These are phyloP conservation scores for Hyles euphorbiae DNA, from an alignment of 1,140 invertebrate species.

Conservation along the genomic window DNA sequence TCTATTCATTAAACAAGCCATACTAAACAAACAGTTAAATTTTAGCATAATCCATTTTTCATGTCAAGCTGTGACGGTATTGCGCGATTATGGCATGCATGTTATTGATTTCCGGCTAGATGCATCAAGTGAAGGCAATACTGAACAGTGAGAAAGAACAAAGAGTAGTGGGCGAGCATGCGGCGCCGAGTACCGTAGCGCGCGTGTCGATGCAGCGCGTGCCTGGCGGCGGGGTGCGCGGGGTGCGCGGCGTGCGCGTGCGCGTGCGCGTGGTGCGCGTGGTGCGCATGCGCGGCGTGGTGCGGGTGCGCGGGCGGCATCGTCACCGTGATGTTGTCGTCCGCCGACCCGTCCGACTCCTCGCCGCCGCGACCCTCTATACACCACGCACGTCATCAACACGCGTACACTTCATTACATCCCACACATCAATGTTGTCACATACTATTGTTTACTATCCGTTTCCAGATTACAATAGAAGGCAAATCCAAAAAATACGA, in stretches of 20 bases:
- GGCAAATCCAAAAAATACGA: background rate
- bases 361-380: conserved; percentile 23
- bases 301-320: conserved; percentile 60
- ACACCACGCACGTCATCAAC: conserved; percentile 1
- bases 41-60: too few relatives aligned
- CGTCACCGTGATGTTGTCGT: conserved; percentile 77
- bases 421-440: background rate
- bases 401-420: conserved; percentile 5
- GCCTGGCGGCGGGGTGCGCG: conserved; percentile 12
- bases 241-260: conserved; percentile 11
- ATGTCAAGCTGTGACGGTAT: too few relatives aligned
- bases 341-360: conserved; percentile 75
- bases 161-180: background rate
- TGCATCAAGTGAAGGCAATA: too few relatives aligned
- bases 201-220: conserved; percentile 24
- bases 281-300: conserved; percentile 11
- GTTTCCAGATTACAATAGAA: background rate
- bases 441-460: background rate
- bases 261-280: conserved; percentile 9
- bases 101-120: too few relatives aligned
- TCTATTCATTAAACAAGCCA: too few relatives aligned
- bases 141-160: too few relatives aligned
- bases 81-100: too few relatives aligned
- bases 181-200: conserved; percentile 43
- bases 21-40: too few relatives aligned